These are phyloP conservation scores for Drosophila lacteicornis DNA, from an alignment of 1,140 invertebrate species.

Conservation along the genomic window DNA sequence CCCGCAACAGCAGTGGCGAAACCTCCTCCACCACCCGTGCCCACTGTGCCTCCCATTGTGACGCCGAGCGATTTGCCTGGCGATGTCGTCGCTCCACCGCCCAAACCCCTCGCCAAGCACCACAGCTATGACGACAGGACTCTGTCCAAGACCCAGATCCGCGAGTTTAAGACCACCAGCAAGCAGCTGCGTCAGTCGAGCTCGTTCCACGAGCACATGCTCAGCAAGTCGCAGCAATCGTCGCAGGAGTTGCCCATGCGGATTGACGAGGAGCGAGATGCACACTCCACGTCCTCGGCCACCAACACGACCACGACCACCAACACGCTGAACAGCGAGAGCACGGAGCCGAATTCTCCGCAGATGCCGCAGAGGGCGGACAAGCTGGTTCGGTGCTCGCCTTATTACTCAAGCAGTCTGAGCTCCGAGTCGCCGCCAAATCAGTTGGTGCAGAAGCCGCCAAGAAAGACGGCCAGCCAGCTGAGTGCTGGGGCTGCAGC, in stretches of 20 bases:
- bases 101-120: constrained; percentile 87
- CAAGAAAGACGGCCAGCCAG: constrained; percentile 85
- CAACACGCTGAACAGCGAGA: constrained; percentile 76
- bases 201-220: constrained; percentile 88
- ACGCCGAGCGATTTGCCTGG: constrained; percentile 74
- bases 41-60: constrained; percentile 68
- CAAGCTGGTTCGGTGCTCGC: constrained; percentile 88
- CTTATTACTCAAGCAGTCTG: constrained; percentile 89
- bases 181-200: constrained; percentile 87
- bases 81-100: constrained; percentile 76
- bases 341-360: constrained; percentile 81
- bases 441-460: constrained; percentile 86
- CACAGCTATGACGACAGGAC: constrained; percentile 88
- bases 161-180: constrained; percentile 87
- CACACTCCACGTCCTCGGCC: constrained; percentile 70
- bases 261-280: constrained; percentile 75
- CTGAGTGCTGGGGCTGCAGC: constrained; percentile 38
- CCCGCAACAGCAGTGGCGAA: constrained; percentile 24
- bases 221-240: constrained; percentile 84
- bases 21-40: constrained; percentile 64
- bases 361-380: constrained; percentile 84
- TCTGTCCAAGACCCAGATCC: constrained; percentile 87
- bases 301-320: constrained; percentile 79
- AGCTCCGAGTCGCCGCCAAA: constrained; percentile 89
- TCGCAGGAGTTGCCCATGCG: constrained; percentile 74